Evolutionary conservation across 2,113 vertebrate species (phyloP).

Genomic region (Brienomyrus longianalis): DNA sequence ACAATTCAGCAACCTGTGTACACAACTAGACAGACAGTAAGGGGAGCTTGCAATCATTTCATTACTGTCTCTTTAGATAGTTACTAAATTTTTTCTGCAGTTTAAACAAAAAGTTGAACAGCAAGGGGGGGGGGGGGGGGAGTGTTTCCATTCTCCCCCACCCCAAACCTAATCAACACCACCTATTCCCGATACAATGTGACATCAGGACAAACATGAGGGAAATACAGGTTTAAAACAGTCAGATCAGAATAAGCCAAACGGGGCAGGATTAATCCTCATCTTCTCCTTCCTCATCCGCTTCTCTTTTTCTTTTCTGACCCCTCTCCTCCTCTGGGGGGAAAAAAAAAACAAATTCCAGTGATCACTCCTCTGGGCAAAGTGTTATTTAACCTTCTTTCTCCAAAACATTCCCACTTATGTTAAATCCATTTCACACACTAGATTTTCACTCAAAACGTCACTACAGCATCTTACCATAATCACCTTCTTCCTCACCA

Average conservation of each 20-base stretch:
- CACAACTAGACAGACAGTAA: constrained; percentile 51
- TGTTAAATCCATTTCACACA: neutral
- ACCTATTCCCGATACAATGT: constrained; percentile 78
- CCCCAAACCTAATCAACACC: constrained; percentile 63
- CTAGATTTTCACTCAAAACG: neutral
- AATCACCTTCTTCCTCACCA: constrained; percentile 75
- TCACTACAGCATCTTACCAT: constrained; percentile 42
- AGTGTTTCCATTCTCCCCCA: constrained; percentile 61
- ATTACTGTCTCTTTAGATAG: constrained; percentile 53
- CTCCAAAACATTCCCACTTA: neutral
- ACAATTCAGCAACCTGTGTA: constrained; percentile 52
- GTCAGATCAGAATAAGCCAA: constrained; percentile 78
- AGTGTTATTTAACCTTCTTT: neutral
- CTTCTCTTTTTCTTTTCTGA: constrained; percentile 93
- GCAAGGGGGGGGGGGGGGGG: constrained; percentile 23
- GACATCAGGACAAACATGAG: constrained; percentile 60
- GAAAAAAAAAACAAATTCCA: neutral
- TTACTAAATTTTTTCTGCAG: constrained; percentile 45
- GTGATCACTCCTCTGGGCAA: neutral
- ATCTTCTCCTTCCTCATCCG: constrained; percentile 89
- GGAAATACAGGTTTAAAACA: constrained; percentile 78
- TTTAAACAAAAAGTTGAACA: constrained; percentile 47
- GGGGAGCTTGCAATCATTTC: constrained; percentile 49
- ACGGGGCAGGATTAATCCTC: constrained; percentile 63
- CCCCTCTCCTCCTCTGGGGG: constrained; percentile 74